These are phyloP conservation scores for Lanius collurio DNA, from an alignment of 2,113 vertebrate genomes.

Conservation along the genomic window DNA sequence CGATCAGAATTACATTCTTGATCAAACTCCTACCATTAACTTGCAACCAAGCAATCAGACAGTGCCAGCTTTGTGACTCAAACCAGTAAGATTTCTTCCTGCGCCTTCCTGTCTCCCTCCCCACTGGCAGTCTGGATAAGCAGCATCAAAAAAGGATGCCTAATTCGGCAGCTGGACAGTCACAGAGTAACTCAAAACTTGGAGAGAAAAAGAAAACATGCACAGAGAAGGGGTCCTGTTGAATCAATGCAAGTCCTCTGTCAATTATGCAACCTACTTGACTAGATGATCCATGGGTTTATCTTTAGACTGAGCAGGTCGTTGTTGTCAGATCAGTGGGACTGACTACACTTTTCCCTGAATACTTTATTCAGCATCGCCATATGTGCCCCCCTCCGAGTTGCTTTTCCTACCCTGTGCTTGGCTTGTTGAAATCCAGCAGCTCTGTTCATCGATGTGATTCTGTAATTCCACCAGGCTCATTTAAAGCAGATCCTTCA, in stretches of 20 bases:
- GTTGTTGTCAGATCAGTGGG: conserved; percentile 37
- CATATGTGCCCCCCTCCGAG: background rate
- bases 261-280: background rate
- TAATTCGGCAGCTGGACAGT: background rate
- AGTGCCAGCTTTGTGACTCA: conserved; percentile 72
- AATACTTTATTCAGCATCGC: background rate
- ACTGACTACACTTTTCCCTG: background rate
- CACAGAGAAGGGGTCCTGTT: background rate
- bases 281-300: conserved; percentile 1
- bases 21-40: conserved; percentile 73
- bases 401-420: conserved; percentile 32
- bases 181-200: conserved; percentile 1
- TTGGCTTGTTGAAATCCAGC: conserved; percentile 46
- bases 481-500: conserved; percentile 25
- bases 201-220: background rate
- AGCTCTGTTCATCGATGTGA: background rate
- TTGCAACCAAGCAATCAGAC: conserved; percentile 71
- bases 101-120: conserved; percentile 43
- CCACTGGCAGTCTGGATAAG: conserved; percentile 52
- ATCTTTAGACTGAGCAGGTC: conserved; percentile 34
- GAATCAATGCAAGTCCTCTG: conserved; percentile 2
- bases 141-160: conserved; percentile 32
- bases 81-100: conserved; percentile 75
- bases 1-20: conserved; percentile 74
- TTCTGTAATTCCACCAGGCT: conserved; percentile 6